Evolutionary conservation across 2,797 vertebrate species (phyloP), one percentile per base, ranked within the genome.

Genomic region (Hozukius guyotensis): DNA sequence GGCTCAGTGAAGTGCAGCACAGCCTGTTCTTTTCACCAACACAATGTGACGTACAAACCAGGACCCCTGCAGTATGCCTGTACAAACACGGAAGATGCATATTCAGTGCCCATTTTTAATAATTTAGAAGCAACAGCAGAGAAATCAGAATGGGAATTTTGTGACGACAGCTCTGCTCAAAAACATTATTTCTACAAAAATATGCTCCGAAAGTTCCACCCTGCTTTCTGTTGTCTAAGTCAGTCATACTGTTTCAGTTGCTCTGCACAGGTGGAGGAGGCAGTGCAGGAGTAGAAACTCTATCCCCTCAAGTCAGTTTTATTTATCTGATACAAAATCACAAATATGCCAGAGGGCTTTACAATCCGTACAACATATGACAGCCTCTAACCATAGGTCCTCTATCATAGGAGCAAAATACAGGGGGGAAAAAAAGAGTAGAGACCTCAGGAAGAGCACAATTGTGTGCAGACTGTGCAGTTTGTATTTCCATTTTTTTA

Each of bases 11-110:
- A 72, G 71, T 22, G 56, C 42, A 81, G 75, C 72, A 86, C 81
- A 75, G 77, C 46, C 55, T 72, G 77, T 83, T 81, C 57, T 67
- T 75, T 80, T 73, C 67, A 72, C 55, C 27, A 53, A 22, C 59
- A 55, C 27, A 36, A 11, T 74, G 52, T 83, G 77, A 78, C 24
- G 32, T 83, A 55, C 55, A 66, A 79, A 72, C 75, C 70, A 81
- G 67, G 67, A 78, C 68, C 75, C 74, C 77, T 76, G 79, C 78
- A 73, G 76, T 64, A 69, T 25, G 31, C 16, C 69, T 76, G 71
- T 25, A 56, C 75, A 25, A 38, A 71, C 61, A 53, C 38, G n/a
- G 46, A 61, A 60, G 53, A 71, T 56, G 20, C 61, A 67, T 64
- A 73, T 69, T 66, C 38, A 18, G 18, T 57, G 67, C 38, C 24